Conservation (phyloP, 2,888 invertebrate genomes). For the Plagodis dolabraria region DNA sequence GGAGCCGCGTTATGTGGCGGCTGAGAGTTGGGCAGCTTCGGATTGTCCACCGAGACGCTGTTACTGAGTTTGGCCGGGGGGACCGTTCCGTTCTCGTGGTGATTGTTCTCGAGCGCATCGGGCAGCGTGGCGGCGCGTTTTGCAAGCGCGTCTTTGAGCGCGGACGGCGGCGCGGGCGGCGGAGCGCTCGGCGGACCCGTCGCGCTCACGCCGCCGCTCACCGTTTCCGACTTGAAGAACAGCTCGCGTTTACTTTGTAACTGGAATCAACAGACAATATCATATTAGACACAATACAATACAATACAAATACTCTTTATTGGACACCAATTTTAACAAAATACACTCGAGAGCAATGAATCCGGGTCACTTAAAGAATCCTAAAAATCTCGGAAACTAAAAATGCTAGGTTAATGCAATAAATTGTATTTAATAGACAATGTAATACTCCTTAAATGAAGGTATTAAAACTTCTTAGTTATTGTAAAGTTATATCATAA, state of each 20-base stretch:
- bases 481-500: too few relatives aligned
- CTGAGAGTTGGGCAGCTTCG: constrained; percentile 70
- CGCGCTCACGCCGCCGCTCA: constrained; percentile 76
- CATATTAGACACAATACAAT: not conserved
- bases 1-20: constrained; percentile 78
- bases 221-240: constrained; percentile 91
- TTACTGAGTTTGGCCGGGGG: constrained; percentile 67
- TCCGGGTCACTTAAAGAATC: too few relatives aligned
- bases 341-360: too few relatives aligned
- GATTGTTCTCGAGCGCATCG: constrained; percentile 75
- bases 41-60: constrained; percentile 70
- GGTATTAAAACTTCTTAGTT: too few relatives aligned
- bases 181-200: constrained; percentile 69
- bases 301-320: too few relatives aligned
- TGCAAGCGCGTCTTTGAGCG: constrained; percentile 79
- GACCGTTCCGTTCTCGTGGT: constrained; percentile 77
- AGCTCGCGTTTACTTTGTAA: constrained; percentile 94
- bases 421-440: too few relatives aligned
- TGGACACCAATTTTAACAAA: too few relatives aligned
- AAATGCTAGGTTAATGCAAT: too few relatives aligned
- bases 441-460: too few relatives aligned
- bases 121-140: constrained; percentile 77
- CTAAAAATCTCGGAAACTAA: too few relatives aligned
- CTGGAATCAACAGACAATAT: constrained; percentile 66
- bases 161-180: constrained; percentile 80